Conservation (phyloP, 2,797 vertebrate genomes). For the Somateria mollissima region DNA sequence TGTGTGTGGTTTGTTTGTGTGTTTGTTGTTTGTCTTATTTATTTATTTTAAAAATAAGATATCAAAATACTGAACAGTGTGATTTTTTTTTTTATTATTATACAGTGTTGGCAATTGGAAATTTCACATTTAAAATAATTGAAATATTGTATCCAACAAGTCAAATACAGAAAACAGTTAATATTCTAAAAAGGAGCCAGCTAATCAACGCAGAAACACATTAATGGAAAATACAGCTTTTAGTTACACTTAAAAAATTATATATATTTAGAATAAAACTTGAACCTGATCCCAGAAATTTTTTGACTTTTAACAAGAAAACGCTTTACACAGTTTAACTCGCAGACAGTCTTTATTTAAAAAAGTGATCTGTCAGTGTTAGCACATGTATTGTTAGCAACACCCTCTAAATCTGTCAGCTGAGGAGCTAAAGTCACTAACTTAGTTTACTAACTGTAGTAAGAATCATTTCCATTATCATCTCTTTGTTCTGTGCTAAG, state of each 20-base stretch:
- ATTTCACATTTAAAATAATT: conserved; percentile 76
- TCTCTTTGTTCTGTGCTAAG: not conserved
- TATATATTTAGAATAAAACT: conserved; percentile 80
- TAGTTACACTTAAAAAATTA: conserved; percentile 76
- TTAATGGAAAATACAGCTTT: conserved; percentile 76
- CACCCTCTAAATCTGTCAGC: not conserved
- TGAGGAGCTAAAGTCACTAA: not conserved
- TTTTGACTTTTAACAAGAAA: conserved; percentile 75
- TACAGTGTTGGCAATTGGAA: conserved; percentile 74
- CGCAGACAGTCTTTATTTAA: conserved; percentile 66
- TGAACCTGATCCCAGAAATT: conserved; percentile 78
- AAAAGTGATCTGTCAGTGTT: conserved; percentile 87
- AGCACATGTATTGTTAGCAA: not conserved
- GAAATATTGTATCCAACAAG: conserved; percentile 88
- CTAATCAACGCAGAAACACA: conserved; percentile 75
- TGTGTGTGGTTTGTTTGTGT: too few relatives aligned
- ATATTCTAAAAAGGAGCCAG: conserved; percentile 80
- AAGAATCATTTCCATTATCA: not conserved
- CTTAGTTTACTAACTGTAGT: not conserved
- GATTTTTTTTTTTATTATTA: conserved; percentile 59
- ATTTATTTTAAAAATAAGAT: not conserved
- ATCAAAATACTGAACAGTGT: not conserved
- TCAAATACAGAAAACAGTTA: conserved; percentile 87
- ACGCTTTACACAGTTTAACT: conserved; percentile 81
- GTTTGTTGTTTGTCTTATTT: not conserved